Evolutionary conservation across 2,888 invertebrate genomes (phyloP).

Genomic region (Leistus spinibarbis): DNA sequence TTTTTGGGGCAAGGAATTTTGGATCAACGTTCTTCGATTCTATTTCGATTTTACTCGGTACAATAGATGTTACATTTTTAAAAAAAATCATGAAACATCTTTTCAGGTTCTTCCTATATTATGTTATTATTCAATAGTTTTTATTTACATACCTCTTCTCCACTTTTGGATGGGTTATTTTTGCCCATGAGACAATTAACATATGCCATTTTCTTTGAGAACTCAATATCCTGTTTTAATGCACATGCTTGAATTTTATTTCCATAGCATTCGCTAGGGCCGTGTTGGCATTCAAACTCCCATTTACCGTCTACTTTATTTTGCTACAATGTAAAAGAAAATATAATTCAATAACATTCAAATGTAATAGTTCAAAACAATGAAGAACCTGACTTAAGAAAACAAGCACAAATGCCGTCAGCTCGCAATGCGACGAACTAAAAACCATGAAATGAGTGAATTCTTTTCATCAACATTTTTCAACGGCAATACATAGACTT

Average conservation of each 20-base stretch:
- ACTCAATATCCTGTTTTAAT: slow-evolving; percentile 51
- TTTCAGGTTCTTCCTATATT: not conserved
- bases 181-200: slow-evolving; percentile 57
- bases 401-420: too few relatives aligned
- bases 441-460: too few relatives aligned
- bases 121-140: not conserved
- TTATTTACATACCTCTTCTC: slow-evolving; percentile 45
- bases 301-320: slow-evolving; percentile 46
- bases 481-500: too few relatives aligned
- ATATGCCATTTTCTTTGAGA: slow-evolving; percentile 47
- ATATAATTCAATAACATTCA: too few relatives aligned
- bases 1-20: not conserved
- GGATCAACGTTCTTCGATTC: not conserved
- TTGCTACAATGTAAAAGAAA: slow-evolving; percentile 30
- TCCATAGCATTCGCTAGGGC: slow-evolving; percentile 58
- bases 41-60: not conserved
- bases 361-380: too few relatives aligned
- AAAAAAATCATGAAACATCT: not conserved
- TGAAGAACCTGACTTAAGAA: too few relatives aligned
- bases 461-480: too few relatives aligned
- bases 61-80: not conserved
- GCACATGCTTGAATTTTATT: slow-evolving; percentile 62
- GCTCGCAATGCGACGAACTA: too few relatives aligned
- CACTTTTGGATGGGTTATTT: slow-evolving; percentile 47
- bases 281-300: slow-evolving; percentile 61